A percentile compares a stretch with the other conserved stretches of the same genome.
phyloP scores from a whole-genome alignment of 2,113 vertebrate species.

The Sylvietta virens region DNA sequence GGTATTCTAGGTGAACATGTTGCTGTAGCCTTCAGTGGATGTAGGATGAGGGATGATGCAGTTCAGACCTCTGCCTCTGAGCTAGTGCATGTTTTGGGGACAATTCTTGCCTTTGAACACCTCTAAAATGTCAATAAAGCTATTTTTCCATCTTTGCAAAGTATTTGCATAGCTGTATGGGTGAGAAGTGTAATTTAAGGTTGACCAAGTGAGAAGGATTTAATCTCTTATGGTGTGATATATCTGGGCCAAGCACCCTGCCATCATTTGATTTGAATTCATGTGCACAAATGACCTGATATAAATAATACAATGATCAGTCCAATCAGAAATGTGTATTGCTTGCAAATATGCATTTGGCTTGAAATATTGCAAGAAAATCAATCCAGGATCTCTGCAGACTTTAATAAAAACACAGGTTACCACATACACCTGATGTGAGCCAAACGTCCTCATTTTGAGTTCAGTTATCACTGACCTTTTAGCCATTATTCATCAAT shows the following conservation, averaged over 20 bases:
- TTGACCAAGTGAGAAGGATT: neutral
- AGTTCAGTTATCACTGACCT: neutral
- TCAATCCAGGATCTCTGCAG: neutral
- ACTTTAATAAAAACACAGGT: neutral
- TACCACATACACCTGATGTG: neutral
- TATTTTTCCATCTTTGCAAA: neutral
- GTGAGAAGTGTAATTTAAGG: neutral
- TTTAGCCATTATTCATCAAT: neutral
- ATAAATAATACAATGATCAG: neutral
- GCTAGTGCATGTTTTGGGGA: neutral
- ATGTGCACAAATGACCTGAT: neutral
- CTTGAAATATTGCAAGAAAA: constrained; percentile 14
- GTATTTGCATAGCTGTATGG: neutral
- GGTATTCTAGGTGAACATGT: neutral
- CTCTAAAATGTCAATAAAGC: neutral
- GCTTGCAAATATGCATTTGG: neutral
- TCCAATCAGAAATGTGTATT: neutral
- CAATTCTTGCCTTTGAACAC: neutral
- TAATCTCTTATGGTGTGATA: neutral
- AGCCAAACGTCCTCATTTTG: neutral
- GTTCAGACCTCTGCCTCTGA: neutral
- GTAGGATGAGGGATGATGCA: neutral
- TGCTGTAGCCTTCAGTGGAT: neutral
- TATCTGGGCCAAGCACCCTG: neutral
- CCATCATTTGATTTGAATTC: neutral